Evolutionary conservation across 92 coral and sea anemone genomes (phyloP).

Genomic region (Epizoanthus scotinus): DNA sequence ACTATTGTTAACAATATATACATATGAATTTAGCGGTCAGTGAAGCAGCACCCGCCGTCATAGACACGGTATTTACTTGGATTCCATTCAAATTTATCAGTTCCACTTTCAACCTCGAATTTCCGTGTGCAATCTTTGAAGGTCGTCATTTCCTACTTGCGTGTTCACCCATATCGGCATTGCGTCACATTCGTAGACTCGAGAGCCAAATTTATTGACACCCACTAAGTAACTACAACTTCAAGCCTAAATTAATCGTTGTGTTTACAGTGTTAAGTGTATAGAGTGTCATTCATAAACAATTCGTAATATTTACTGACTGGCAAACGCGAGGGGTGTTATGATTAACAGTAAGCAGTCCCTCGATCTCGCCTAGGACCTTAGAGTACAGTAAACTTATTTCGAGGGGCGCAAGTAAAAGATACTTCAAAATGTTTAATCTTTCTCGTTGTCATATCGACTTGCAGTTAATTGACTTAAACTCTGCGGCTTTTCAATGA

Average conservation of each 20-base stretch:
- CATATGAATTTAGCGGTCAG: slow-evolving; percentile 2
- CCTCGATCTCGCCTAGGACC: neutral
- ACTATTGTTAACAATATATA: neutral
- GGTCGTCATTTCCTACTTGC: slow-evolving; percentile 25
- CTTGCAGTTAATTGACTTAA: slow-evolving; percentile 13
- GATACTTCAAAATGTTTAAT: neutral
- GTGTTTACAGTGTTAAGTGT: slow-evolving; percentile 20
- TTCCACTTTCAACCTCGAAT: slow-evolving; percentile 7
- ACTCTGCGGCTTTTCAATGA: slow-evolving; percentile 5
- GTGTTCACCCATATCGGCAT: neutral
- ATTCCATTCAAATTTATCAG: slow-evolving; percentile 20
- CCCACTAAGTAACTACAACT: neutral
- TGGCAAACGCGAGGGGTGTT: neutral
- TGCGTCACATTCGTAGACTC: neutral
- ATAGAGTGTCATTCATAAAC: slow-evolving; percentile 10
- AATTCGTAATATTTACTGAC: neutral
- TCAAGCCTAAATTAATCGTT: slow-evolving; percentile 3
- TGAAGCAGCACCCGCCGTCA: slow-evolving; percentile 33
- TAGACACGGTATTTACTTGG: neutral
- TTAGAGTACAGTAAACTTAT: neutral
- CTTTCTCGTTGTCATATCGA: slow-evolving; percentile 20
- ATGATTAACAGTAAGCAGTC: neutral
- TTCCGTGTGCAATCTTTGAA: slow-evolving; percentile 13
- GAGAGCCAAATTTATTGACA: neutral
- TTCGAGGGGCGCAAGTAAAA: neutral